phyloP scores from a whole-genome alignment of 2,888 invertebrate species.

The Meganola albula region DNA sequence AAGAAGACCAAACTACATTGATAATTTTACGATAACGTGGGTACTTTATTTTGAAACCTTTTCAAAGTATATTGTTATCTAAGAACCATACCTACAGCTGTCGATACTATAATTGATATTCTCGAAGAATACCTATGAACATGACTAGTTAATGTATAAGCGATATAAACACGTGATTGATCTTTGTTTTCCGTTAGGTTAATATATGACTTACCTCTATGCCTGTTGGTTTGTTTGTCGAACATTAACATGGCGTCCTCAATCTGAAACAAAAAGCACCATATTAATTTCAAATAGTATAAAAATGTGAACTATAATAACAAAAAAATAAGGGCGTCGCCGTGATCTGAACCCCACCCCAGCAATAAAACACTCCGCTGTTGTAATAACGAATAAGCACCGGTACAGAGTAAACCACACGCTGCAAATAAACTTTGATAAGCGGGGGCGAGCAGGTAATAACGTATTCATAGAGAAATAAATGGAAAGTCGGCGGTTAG shows the following conservation, averaged over 20 bases:
- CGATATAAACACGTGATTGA: too few relatives aligned
- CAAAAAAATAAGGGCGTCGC: slow-evolving; percentile 68
- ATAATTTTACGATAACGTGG: too few relatives aligned
- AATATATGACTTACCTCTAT: slow-evolving; percentile 89
- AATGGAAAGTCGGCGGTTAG: slow-evolving; percentile 78
- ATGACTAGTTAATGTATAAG: too few relatives aligned
- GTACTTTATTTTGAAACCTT: too few relatives aligned
- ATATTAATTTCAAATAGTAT: slow-evolving; percentile 57
- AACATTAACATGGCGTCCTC: slow-evolving; percentile 99
- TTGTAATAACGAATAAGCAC: slow-evolving; percentile 78
- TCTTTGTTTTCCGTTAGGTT: slow-evolving; percentile 14
- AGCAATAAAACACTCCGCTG: slow-evolving; percentile 75
- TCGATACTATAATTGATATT: too few relatives aligned
- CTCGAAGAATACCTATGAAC: too few relatives aligned
- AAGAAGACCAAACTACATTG: slow-evolving; percentile 61
- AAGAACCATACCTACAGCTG: too few relatives aligned
- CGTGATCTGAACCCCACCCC: slow-evolving; percentile 70
- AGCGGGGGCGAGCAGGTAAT: slow-evolving; percentile 77
- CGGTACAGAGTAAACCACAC: slow-evolving; percentile 76
- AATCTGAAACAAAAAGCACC: slow-evolving; percentile 87
- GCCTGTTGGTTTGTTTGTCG: slow-evolving; percentile 99
- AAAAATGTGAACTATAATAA: slow-evolving; percentile 56
- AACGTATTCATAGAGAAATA: slow-evolving; percentile 79
- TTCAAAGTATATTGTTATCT: too few relatives aligned
- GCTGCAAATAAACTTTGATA: slow-evolving; percentile 79